A percentile compares a stretch with the other conserved stretches of the same genome.
Conservation (phyloP, 1,140 invertebrate species). For the Hirudo medicinalis region DNA sequence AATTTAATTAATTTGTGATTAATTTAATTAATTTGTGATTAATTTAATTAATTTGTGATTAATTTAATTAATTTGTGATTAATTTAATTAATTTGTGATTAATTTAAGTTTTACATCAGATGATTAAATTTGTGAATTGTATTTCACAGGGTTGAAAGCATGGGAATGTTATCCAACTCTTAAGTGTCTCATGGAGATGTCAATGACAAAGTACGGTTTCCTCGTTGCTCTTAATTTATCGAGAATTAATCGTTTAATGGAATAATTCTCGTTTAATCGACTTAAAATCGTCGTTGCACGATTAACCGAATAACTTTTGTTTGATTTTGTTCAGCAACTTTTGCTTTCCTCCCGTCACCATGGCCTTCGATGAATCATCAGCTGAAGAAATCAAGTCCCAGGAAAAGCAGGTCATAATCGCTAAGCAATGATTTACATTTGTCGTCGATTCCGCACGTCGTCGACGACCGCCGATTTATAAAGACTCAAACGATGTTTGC, state of each 20-base stretch:
- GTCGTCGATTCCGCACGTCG: too few relatives aligned
- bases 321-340: constrained; percentile 46
- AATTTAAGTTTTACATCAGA: background rate
- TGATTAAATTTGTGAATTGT: background rate
- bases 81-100: background rate
- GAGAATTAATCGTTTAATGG: too few relatives aligned
- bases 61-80: background rate
- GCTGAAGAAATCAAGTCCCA: constrained; percentile 49
- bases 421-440: too few relatives aligned
- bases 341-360: constrained; percentile 57
- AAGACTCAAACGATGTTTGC: background rate
- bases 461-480: too few relatives aligned
- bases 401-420: constrained; percentile 47
- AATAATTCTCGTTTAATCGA: too few relatives aligned
- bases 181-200: constrained; percentile 84
- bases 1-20: too few relatives aligned
- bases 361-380: constrained; percentile 47
- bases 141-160: constrained; percentile 47
- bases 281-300: background rate
- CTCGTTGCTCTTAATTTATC: background rate
- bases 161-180: constrained; percentile 87
- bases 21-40: background rate
- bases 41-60: background rate
- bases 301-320: background rate
- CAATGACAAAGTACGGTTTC: constrained; percentile 69